Base-by-base conservation (phyloP, 2,888 invertebrate species). In the Perithous albicinctus region DNA sequence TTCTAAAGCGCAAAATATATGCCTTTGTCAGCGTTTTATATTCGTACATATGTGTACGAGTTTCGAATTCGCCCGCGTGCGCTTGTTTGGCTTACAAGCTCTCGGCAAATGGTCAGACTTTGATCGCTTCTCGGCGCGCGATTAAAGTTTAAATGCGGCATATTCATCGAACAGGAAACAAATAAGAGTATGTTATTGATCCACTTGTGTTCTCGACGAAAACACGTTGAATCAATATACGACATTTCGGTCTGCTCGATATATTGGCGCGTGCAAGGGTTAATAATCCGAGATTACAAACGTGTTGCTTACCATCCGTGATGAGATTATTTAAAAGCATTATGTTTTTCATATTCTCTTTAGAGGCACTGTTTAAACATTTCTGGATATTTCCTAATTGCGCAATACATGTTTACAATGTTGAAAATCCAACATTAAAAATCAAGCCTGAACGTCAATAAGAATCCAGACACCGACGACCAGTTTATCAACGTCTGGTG, bases 141-240 rank as follows among this genome's bases (percentile, higher is more conserved):
- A 69, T 69, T 69, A 69, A 2, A 23, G 51, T 69, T 69, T 69
- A 10, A 51, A 54, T 23, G 8, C 5, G 35, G 38, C 18, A 20
- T n/a, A n/a, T 0, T 64, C 23, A n/a, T 10, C 46, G 20, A 48
- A 15, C 48, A 48, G 46, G 35, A 76, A 67, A 6, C 35, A 76
- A 54, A 64, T n/a, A 46, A 51, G 6, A 35, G 41, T n/a, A n/a
- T n/a, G 43, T 59, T 51, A 69, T 69, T 61, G 26, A 76, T 61
- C 1, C 56, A n/a, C 18, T n/a, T 48, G 41, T 10, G 12, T 10
- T 26, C 59, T 56, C 23, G 41, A 38, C 18, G 38, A 48, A 77
- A 77, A 77, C 76, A 67, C 15, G 69, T 38, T 61, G 10, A 48
- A 77, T 69, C 48, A 29, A 51, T 41, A 10, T 41, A 10, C 46